A percentile compares a stretch with the other conserved stretches of the same genome.
phyloP scores from a whole-genome alignment of 2,797 vertebrate genomes.

The Gorsachius magnificus region DNA sequence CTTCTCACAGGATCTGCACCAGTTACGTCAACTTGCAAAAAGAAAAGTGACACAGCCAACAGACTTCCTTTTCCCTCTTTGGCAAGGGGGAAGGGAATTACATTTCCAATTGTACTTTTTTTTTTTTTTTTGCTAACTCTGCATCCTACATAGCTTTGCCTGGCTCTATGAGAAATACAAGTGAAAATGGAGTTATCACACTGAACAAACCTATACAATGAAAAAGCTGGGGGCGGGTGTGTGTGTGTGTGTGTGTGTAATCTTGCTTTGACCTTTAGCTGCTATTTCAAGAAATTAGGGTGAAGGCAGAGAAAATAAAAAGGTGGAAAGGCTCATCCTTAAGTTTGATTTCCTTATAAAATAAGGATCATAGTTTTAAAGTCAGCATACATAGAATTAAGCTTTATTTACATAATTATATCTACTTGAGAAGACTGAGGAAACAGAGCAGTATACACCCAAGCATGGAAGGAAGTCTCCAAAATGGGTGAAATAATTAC shows the following conservation, averaged over 20 bases:
- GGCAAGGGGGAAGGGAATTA: not conserved
- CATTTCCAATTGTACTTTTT: not conserved
- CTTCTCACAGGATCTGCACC: constrained; percentile 3
- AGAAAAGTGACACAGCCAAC: not conserved
- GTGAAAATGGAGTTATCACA: not conserved
- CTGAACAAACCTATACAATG: not conserved
- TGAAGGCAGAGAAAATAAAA: not conserved
- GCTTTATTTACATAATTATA: not conserved
- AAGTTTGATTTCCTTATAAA: not conserved
- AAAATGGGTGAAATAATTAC: not conserved
- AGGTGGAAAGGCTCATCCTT: not conserved
- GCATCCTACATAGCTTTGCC: not conserved
- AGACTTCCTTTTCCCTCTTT: not conserved
- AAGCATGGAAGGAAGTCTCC: not conserved
- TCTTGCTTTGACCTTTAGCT: not conserved
- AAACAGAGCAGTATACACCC: not conserved
- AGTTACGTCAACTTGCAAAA: not conserved
- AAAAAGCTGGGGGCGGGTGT: not conserved
- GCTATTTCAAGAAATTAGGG: not conserved
- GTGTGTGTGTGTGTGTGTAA: too few relatives aligned
- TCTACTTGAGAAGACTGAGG: not conserved
- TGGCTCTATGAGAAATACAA: not conserved
- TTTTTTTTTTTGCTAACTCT: not conserved
- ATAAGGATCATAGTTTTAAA: not conserved
- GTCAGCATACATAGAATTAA: not conserved